Evolutionary conservation across 2,888 invertebrate genomes (phyloP), one percentile per base, ranked within the genome.

Genomic region (Sarcophaga variegata): DNA sequence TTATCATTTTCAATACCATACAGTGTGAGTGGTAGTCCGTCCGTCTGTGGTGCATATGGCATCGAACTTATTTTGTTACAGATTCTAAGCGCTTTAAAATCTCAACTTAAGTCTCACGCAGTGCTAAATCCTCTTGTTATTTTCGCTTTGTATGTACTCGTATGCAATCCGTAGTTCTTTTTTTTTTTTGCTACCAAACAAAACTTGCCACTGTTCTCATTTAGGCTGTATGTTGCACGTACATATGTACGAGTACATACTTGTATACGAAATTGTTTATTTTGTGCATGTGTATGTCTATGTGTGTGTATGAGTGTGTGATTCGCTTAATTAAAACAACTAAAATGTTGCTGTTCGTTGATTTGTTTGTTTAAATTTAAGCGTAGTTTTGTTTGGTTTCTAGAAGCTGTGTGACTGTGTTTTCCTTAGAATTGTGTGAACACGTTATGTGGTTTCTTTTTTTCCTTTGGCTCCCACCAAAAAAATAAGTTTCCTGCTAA

Each of bases 301-400:
- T 25, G 25, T 20, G 20, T 25, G 1, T 25, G 25, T 25, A 3
- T 27, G 20, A 70, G 69, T 62, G 77, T 81, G 64, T 79, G 83
- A 71, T 76, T 66, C 66, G 81, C 45, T 84, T 87, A 87, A 87
- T 87, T 87, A 83, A 87, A 87, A 70, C 83, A 84, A 84, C 81
- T 75, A 75, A 63, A 87, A 75, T 25, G 66, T 83, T 83, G 54
- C 17, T 54, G 54, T 54, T 54, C 54, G 54, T 54, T 54, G 54
- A 12, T 54, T 54, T 54, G 80, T 76, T 76, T 83, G 86, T 63
- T 80, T 86, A 75, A 74, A 62, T 82, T 78, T 75, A 78, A 78
- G 82, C 62, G 75, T 62, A 80, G 80, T 84, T 80, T 83, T 25
- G 27, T 49, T 76, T 20, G n/a, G 6, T 67, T 45, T 67, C 17